Percentiles rank a stretch among this genome's conserved stretches.
Conservation (phyloP, 2,888 invertebrate genomes). For the Sminthurinus aureus region DNA sequence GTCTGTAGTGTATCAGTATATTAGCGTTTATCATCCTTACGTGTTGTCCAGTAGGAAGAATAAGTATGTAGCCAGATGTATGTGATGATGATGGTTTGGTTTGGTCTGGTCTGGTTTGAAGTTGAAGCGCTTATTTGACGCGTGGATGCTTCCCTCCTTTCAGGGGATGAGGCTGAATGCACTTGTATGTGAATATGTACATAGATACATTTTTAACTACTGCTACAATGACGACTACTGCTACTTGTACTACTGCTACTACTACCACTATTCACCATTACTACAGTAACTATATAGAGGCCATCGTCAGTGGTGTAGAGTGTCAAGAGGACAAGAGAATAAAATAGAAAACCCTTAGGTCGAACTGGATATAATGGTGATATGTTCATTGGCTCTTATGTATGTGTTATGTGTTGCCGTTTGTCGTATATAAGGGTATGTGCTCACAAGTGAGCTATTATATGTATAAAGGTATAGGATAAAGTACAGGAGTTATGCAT, state of each 20-base stretch:
- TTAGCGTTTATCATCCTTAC: constrained; percentile 32
- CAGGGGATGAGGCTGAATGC: constrained; percentile 10
- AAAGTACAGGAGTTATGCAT: neutral
- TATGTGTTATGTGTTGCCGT: no score
- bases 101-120: constrained; percentile 4
- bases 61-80: constrained; percentile 33
- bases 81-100: constrained; percentile 20
- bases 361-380: neutral
- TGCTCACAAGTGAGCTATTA: no score
- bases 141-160: constrained; percentile 49
- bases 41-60: constrained; percentile 27
- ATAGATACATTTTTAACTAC: no score
- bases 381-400: no score
- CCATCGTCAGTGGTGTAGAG: neutral
- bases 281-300: neutral
- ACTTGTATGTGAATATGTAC: neutral
- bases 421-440: no score
- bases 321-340: constrained; percentile 9
- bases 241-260: no score
- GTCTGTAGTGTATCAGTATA: neutral
- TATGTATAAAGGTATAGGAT: no score
- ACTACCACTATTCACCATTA: no score
- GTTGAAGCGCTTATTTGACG: constrained; percentile 50
- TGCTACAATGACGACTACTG: no score
- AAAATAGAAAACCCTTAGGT: neutral